These are phyloP conservation scores for Corvus cornix DNA, from an alignment of 2,113 vertebrate species.

Conservation along the genomic window DNA sequence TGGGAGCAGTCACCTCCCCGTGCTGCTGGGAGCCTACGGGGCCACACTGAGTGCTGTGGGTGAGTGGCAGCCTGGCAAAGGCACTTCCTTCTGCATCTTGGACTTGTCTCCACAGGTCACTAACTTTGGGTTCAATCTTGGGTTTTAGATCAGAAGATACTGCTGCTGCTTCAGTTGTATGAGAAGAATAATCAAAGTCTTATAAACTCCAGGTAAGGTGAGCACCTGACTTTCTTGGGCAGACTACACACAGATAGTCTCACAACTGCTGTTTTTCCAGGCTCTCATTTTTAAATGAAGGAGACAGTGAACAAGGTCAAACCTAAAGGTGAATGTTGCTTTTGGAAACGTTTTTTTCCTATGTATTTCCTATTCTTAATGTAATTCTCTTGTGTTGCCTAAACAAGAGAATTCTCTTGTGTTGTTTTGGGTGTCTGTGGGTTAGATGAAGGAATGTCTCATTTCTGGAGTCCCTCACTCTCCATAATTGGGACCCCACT, in stretches of 20 bases:
- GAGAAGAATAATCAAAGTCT: conserved; percentile 87
- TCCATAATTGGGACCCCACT: background rate
- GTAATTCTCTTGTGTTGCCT: background rate
- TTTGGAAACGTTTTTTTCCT: background rate
- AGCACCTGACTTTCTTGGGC: background rate
- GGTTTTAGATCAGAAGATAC: conserved; percentile 88
- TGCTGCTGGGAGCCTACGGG: conserved; percentile 90
- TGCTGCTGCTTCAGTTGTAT: conserved; percentile 88
- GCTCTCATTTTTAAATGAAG: background rate
- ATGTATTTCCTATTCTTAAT: background rate
- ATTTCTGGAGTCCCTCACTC: background rate
- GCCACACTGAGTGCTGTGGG: conserved; percentile 84
- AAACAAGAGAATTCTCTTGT: background rate
- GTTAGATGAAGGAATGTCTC: background rate
- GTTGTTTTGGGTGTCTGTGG: background rate
- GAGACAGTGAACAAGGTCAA: background rate
- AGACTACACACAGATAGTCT: background rate
- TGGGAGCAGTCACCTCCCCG: conserved; percentile 82
- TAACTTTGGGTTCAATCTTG: background rate
- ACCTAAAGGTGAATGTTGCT: background rate
- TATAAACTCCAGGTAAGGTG: conserved; percentile 76
- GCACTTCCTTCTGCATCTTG: background rate
- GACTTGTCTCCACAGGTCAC: background rate
- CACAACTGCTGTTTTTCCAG: background rate
- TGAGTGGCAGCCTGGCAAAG: conserved; percentile 49